These are phyloP conservation scores for Baronia brevicornis DNA, from an alignment of 2,888 invertebrate species.

Conservation along the genomic window DNA sequence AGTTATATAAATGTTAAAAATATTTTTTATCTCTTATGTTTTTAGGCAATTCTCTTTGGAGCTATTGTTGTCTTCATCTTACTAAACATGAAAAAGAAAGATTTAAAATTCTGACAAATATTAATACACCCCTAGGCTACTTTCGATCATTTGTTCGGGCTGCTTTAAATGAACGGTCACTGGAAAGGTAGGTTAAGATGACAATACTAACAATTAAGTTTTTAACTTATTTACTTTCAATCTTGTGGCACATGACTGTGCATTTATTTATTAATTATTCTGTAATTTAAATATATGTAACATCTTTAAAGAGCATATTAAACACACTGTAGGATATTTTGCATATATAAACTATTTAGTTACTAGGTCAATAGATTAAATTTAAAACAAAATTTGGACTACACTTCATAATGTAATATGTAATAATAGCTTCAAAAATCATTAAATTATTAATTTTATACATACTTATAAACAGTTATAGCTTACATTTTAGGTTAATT, in stretches of 20 bases:
- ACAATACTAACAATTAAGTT: background rate
- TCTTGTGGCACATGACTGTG: no score
- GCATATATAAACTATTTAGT: no score
- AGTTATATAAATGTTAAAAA: background rate
- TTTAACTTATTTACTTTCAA: background rate
- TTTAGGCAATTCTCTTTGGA: slow-evolving; percentile 82
- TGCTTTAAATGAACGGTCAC: slow-evolving; percentile 91
- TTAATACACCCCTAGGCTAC: slow-evolving; percentile 80
- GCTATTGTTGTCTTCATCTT: slow-evolving; percentile 84
- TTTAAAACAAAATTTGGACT: no score
- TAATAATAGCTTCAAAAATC: no score
- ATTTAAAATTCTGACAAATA: slow-evolving; percentile 78
- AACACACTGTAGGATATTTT: no score
- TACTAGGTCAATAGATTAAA: no score
- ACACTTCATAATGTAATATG: no score
- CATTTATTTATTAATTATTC: slow-evolving; percentile 1
- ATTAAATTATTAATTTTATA: no score
- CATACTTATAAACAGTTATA: no score
- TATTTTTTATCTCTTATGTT: background rate
- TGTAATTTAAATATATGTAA: slow-evolving; percentile 1
- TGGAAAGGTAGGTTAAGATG: slow-evolving; percentile 76
- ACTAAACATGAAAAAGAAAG: slow-evolving; percentile 92
- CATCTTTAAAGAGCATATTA: no score
- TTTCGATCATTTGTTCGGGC: slow-evolving; percentile 93
- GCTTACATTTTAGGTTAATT: no score